A percentile compares a stretch with the other conserved stretches of the same genome.
These are phyloP conservation scores for Nematolebias whitei DNA, from an alignment of 2,113 vertebrate species.

Conservation along the genomic window DNA sequence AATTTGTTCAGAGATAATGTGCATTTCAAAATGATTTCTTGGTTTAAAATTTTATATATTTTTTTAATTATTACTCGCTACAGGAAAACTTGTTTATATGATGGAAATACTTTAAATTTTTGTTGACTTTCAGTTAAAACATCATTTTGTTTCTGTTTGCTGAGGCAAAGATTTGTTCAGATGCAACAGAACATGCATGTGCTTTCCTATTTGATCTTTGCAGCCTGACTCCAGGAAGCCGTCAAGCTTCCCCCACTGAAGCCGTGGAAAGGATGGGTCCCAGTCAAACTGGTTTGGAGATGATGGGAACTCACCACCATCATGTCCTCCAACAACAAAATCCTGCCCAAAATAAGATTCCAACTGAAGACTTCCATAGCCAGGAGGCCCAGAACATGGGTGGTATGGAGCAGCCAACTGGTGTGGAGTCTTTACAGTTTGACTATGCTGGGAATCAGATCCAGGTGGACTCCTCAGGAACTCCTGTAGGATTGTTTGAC, in stretches of 20 bases:
- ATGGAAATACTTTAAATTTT: too few species aligned
- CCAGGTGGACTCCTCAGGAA: conserved; percentile 95
- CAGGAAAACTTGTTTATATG: too few species aligned
- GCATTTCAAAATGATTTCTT: not conserved
- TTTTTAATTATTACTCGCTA: too few species aligned
- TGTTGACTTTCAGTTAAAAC: too few species aligned
- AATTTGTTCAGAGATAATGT: not conserved
- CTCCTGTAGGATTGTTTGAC: conserved; percentile 94
- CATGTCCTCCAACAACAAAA: conserved; percentile 81
- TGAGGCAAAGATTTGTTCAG: not conserved
- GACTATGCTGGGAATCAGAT: conserved; percentile 97
- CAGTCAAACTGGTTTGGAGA: conserved; percentile 86
- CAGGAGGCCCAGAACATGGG: conserved; percentile 93
- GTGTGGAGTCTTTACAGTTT: conserved; percentile 95
- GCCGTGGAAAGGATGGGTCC: conserved; percentile 92
- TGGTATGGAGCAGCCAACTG: conserved; percentile 94
- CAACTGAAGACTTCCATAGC: conserved; percentile 92
- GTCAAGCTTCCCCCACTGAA: conserved; percentile 96
- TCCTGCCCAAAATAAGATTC: conserved; percentile 84
- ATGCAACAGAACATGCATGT: not conserved
- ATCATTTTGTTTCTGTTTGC: too few species aligned
- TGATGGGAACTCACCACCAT: conserved; percentile 85
- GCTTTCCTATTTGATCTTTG: not conserved
- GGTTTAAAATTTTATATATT: too few species aligned
- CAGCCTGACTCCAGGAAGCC: conserved; percentile 94